A percentile compares a stretch with the other conserved stretches of the same genome.
These are phyloP conservation scores for Yponomeuta malinellus DNA, from an alignment of 2,888 invertebrate genomes.

Conservation along the genomic window DNA sequence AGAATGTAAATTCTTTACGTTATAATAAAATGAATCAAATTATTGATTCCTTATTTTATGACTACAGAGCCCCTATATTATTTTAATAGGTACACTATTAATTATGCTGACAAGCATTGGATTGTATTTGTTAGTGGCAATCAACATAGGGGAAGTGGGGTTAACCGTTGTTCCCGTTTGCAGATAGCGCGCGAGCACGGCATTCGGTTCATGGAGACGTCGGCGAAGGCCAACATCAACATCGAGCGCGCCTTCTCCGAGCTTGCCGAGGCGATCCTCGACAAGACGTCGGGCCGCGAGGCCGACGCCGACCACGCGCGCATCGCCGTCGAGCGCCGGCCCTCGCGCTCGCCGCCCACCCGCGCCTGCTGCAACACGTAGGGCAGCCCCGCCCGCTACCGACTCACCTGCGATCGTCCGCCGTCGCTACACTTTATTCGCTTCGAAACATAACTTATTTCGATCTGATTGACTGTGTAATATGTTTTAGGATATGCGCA, in stretches of 20 bases:
- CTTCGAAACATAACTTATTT: too few species aligned
- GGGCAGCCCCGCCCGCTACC: constrained; percentile 13
- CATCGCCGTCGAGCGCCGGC: constrained; percentile 82
- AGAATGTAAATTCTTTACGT: too few species aligned
- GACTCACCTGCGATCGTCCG: not conserved
- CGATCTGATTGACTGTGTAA: too few species aligned
- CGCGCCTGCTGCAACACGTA: constrained; percentile 59
- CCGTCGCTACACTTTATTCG: too few species aligned
- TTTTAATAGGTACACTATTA: too few species aligned
- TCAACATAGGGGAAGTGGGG: too few species aligned
- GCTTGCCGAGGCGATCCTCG: constrained; percentile 94
- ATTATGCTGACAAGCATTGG: too few species aligned
- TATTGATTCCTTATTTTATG: too few species aligned
- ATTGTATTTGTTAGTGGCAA: too few species aligned
- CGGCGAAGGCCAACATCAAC: constrained; percentile 97
- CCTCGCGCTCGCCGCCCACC: constrained; percentile 76
- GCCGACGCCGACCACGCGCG: constrained; percentile 78
- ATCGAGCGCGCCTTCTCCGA: constrained; percentile 97
- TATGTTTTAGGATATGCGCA: not conserved
- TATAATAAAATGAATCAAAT: too few species aligned
- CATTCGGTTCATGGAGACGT: constrained; percentile 98
- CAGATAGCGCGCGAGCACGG: constrained; percentile 97
- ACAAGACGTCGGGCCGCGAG: constrained; percentile 90
- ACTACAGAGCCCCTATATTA: too few species aligned
- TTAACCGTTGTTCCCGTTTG: not conserved